A percentile compares a stretch with the other conserved stretches of the same genome.
These are phyloP conservation scores for Shargacucullia verbasci DNA, from an alignment of 2,888 invertebrate genomes.

Conservation along the genomic window DNA sequence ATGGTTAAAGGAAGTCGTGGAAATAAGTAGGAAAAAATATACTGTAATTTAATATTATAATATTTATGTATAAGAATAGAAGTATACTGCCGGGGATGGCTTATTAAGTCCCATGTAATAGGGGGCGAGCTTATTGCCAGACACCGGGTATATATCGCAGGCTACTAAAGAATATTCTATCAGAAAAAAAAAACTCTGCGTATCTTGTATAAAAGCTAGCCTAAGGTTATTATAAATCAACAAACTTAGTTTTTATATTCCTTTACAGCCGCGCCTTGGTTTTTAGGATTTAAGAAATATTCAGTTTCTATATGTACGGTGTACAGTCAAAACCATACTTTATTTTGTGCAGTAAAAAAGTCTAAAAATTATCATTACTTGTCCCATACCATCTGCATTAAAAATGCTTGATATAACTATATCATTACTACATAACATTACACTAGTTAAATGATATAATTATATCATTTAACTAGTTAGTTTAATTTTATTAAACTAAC, in stretches of 20 bases:
- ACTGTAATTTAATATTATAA: slow-evolving; percentile 5
- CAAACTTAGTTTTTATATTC: slow-evolving; percentile 4
- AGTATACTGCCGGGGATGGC: too few relatives aligned
- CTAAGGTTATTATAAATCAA: slow-evolving; percentile 2
- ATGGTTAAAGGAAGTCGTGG: slow-evolving; percentile 17
- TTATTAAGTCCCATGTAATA: too few relatives aligned
- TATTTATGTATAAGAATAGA: slow-evolving; percentile 1
- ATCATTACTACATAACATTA: too few relatives aligned
- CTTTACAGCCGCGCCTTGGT: background rate
- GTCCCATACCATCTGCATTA: too few relatives aligned
- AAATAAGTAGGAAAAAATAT: slow-evolving; percentile 20
- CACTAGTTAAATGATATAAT: too few relatives aligned
- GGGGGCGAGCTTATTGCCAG: too few relatives aligned
- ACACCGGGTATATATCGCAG: too few relatives aligned
- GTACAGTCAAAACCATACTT: background rate
- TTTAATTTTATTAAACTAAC: too few relatives aligned
- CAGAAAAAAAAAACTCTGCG: slow-evolving; percentile 1
- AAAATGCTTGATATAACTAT: too few relatives aligned
- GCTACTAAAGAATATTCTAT: too few relatives aligned
- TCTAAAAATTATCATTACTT: too few relatives aligned
- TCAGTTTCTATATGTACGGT: background rate
- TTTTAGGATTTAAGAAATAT: slow-evolving; percentile 7
- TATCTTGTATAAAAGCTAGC: slow-evolving; percentile 20
- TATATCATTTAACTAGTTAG: too few relatives aligned
- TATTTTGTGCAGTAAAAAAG: background rate